A percentile compares a stretch with the other conserved stretches of the same genome.
These are phyloP conservation scores for Terebella lapidaria DNA, from an alignment of 2,888 invertebrate species.

Conservation along the genomic window DNA sequence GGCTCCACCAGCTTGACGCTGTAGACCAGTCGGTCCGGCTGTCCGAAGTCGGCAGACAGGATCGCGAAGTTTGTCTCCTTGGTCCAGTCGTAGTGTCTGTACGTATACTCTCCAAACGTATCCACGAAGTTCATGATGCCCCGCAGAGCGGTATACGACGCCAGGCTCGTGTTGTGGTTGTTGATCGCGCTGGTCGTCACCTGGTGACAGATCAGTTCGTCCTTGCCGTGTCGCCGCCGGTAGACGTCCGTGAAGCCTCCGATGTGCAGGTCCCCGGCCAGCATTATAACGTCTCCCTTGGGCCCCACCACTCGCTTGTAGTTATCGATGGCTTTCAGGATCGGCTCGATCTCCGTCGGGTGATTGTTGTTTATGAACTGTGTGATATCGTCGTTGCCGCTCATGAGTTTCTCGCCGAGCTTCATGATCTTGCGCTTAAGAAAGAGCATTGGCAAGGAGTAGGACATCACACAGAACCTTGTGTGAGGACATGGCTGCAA, in stretches of 20 bases:
- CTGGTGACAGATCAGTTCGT: not conserved
- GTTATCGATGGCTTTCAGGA: not conserved
- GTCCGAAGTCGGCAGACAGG: not conserved
- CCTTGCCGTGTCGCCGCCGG: no score
- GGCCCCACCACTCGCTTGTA: no score
- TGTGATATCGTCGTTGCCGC: not conserved
- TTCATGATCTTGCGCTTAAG: slow-evolving; percentile 6
- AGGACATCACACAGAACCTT: not conserved
- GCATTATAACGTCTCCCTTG: not conserved
- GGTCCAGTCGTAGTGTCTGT: not conserved
- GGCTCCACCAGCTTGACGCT: not conserved
- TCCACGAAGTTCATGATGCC: not conserved
- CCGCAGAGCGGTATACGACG: not conserved
- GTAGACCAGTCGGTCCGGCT: not conserved
- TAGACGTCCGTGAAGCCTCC: slow-evolving; percentile 5
- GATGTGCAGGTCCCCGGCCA: slow-evolving; percentile 5
- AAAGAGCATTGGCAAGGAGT: slow-evolving; percentile 2
- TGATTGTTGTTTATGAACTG: slow-evolving; percentile 1
- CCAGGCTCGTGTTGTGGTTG: not conserved
- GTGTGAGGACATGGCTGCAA: no score
- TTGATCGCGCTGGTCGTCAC: not conserved
- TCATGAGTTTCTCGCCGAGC: not conserved
- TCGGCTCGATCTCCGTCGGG: slow-evolving; percentile 1
- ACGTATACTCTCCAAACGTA: not conserved
- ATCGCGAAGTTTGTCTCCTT: not conserved